phyloP scores from a whole-genome alignment of 1,140 invertebrate species.

The Batillaria attramentaria region DNA sequence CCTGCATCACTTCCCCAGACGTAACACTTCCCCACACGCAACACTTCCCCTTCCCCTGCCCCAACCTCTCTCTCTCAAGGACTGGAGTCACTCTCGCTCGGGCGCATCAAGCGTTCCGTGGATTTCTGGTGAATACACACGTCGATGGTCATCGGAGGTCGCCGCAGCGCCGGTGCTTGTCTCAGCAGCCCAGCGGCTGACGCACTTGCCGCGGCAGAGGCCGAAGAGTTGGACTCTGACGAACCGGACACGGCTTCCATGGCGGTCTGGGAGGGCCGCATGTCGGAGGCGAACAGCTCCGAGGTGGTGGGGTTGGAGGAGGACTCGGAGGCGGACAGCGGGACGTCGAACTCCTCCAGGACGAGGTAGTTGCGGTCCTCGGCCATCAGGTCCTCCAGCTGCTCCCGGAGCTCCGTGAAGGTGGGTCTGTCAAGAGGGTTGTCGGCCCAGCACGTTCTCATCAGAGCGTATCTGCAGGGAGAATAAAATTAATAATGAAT shows the following conservation, averaged over 20 bases:
- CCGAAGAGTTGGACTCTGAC: background rate
- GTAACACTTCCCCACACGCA: background rate
- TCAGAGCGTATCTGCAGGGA: slow-evolving; percentile 81
- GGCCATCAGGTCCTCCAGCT: slow-evolving; percentile 78
- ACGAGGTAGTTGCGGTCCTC: slow-evolving; percentile 68
- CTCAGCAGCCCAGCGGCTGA: background rate
- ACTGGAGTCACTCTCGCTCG: slow-evolving; percentile 48
- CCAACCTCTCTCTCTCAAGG: slow-evolving; percentile 22
- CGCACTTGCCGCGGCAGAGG: background rate
- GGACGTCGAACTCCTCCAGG: slow-evolving; percentile 67
- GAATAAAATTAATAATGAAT: slow-evolving; percentile 10
- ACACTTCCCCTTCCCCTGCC: background rate
- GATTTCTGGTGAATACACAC: slow-evolving; percentile 57
- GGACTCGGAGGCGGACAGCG: slow-evolving; percentile 61
- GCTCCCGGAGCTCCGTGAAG: slow-evolving; percentile 78
- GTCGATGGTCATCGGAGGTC: slow-evolving; percentile 42
- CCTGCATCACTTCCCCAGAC: background rate
- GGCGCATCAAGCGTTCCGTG: slow-evolving; percentile 46
- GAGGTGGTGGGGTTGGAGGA: slow-evolving; percentile 50
- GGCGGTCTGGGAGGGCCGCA: slow-evolving; percentile 24
- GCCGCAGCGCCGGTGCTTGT: background rate
- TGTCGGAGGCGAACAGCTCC: slow-evolving; percentile 37
- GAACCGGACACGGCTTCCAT: slow-evolving; percentile 16
- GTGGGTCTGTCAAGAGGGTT: slow-evolving; percentile 82
- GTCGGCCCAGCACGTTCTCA: slow-evolving; percentile 86